Evolutionary conservation across 2,113 vertebrate species (phyloP), one percentile per base, ranked within the genome.

Genomic region (Lophius piscatorius): DNA sequence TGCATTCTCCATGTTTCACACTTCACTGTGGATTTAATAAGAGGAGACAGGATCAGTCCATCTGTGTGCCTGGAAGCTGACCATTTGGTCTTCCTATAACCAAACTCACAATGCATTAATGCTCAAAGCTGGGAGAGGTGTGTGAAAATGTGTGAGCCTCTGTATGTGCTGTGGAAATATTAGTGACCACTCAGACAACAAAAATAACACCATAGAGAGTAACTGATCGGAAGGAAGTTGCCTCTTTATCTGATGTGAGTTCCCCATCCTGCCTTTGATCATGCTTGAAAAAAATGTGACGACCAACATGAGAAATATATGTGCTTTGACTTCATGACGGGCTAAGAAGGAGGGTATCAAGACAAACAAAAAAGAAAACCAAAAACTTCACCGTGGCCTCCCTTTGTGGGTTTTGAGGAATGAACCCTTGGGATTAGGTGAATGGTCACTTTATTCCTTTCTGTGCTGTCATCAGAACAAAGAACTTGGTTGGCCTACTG

Each of bases 41-140:
- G 64, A 73, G 21, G 42, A 80, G 54, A 60, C 55, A 9, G 39
- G 45, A 49, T 35, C 11, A 9, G 40, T 80, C 64, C 81, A 80
- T 85, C 79, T 87, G 82, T 78, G 49, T 62, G 74, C 82, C 71
- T 85, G 78, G 67, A 78, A 82, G 80, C 74, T 36, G 69, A 71
- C 70, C 81, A 85, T 71, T 74, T 85, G 82, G 64, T 82, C 59
- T 70, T 71, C 61, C 59, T 76, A 75, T 78, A 61, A 56, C 55
- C 31, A 35, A 62, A 51, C 55, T 69, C 47, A 45, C 18, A 39
- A 8, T 3, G 11, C 48, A 28, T 33, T 26, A 28, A 31, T 21
- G 51, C 67, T 58, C 60, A 78, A 70, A 36, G 58, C 54, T 60
- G 55, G 50, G 45, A 55, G 69, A 58, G 46, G 39, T 74, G 70